Base-by-base conservation (phyloP, 2,888 invertebrate genomes). In the Pseudococcus jackbeardsleyi region DNA sequence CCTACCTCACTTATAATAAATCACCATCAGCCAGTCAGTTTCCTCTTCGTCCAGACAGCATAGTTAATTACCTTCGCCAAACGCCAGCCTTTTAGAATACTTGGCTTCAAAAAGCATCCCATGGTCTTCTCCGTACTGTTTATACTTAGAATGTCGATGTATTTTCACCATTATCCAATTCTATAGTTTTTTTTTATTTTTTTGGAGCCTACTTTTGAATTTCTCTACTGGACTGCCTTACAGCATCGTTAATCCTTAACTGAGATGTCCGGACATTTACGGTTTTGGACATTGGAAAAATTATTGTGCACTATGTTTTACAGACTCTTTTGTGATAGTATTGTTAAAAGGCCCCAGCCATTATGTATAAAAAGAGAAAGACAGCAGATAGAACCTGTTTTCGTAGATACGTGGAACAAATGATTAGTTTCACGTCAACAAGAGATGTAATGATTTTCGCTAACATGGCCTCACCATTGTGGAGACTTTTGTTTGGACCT, bases 401-500 rank as follows among this genome's bases (percentile, higher is more conserved):
- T 46, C 22, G 79, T 64, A 22, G 0, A 22, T 64, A 22, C 79
- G 26, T 82, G 12, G 72, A 82, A 82, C 79, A 82, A 82, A 82
- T 46, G 79, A 82, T 82, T 42, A 82, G 79, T 46, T 46, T 82
- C 79, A 82, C 79, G 79, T 82, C 79, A 82, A 82, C 79, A 19
- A 82, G 79, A 82, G 79, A 82, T 82, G 79, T 82, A 82, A 82
- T 82, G 79, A 82, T 82, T 82, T 82, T 46, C 42, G 79, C 79
- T 26, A 77, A 77, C 77, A 39, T 77, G 42, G 77, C 39, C 64
- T 22, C 19, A n/a, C 39, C 77, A 77, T 39, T 77, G 39, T 77
- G 39, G 39, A 39, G 15, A 42, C 46, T 82, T 82, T 82, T 82
- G 79, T 82, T 82, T 46, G 79, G 79, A 19, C 46, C 79, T 82